Base-by-base conservation (phyloP, 2,797 vertebrate species). In the Amniataba percoides region DNA sequence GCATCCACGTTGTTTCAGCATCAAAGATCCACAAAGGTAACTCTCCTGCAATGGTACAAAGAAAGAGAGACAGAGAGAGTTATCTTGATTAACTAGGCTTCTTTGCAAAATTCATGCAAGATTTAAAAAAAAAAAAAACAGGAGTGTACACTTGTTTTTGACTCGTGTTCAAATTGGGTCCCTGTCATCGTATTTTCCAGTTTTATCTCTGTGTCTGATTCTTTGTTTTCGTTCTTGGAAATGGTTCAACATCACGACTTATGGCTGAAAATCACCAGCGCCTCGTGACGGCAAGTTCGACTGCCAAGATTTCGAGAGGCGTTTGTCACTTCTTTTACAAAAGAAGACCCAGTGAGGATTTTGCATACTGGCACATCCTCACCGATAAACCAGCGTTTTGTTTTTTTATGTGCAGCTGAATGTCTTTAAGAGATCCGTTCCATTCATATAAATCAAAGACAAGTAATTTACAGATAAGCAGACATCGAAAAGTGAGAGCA, bases 1-100 rank as follows among this genome's bases (percentile, higher is more conserved):
- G 96, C 95, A 96, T 93, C 78, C 84, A 74, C 58, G 83, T 58
- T 81, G 87, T 79, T 82, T 84, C 81, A 36, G 49, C 84, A 43
- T 68, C 80, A 82, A 65, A 74, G 77, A 71, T 88, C 87, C 83
- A 23, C 80, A 74, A 74, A 64, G 71, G 65, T 78, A 53, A 76
- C 61, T 63, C 23, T 78, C 90, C 88, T 93, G 92, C 67, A 89
- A 80, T 15, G 70, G 76, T 69, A 83, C 59, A 82, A 63, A 77
- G 70, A 87, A 60, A 78, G 78, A 79, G 58, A 87, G 60, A 85
- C 52, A 91, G 39, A 86, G 60, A 81, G 2, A 19, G 74, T 88
- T 80, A 83, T 79, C 72, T 69, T 74, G 65, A 63, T 72, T 57
- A 72, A 48, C 15, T 42, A 5, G 5, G 78, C 36, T 62, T 78